phyloP scores from a whole-genome alignment of 2,797 vertebrate species.

The Sebastes variabilis region DNA sequence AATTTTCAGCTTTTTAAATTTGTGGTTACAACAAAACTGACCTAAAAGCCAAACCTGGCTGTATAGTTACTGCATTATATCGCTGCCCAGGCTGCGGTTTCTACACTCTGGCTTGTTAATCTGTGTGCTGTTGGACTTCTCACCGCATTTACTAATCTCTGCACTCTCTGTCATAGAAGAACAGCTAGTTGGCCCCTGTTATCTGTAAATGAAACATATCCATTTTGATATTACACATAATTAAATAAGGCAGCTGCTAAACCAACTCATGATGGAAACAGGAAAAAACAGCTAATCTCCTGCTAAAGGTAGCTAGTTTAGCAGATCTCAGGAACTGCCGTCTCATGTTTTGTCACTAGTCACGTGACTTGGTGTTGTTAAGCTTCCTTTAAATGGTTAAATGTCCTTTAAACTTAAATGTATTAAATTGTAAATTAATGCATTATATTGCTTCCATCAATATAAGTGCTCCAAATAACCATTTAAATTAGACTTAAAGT shows the following conservation, averaged over 20 bases:
- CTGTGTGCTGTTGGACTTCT: background rate
- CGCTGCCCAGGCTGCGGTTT: background rate
- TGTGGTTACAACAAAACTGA: background rate
- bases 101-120: too few relatives aligned
- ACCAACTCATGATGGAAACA: background rate
- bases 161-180: background rate
- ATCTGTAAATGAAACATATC: background rate
- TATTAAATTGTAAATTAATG: background rate
- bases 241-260: background rate
- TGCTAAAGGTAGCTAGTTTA: background rate
- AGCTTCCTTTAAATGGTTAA: background rate
- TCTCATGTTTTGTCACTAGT: background rate
- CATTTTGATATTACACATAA: background rate
- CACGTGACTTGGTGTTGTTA: background rate
- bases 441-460: background rate
- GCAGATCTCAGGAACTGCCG: background rate
- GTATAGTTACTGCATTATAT: background rate
- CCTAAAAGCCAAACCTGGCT: background rate
- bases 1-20: background rate
- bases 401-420: too few relatives aligned
- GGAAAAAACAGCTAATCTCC: background rate
- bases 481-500: background rate
- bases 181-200: background rate
- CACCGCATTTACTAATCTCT: background rate
- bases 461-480: background rate